Evolutionary conservation across 2,888 invertebrate species (phyloP), one percentile per base, ranked within the genome.

Genomic region (Drymonia ruficornis): DNA sequence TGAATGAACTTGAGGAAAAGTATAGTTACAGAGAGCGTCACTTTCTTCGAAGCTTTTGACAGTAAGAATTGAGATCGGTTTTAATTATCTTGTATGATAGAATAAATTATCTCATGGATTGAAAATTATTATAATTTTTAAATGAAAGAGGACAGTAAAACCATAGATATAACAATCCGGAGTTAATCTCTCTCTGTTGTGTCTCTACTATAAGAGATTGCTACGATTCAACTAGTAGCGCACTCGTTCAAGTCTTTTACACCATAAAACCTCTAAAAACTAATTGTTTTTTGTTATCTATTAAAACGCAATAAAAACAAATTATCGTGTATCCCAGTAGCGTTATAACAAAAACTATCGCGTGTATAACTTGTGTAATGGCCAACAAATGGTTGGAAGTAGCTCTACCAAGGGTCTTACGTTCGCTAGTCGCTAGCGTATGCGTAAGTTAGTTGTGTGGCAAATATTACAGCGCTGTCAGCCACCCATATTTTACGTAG

Each of bases 311-410:
- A 18, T 44, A n/a, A 44, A n/a, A 44, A 23, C 16, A 13, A 44
- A 44, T 23, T 8, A 13, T 13, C 8, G 12, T n/a, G 23, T 56
- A 52, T 44, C 52, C 59, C 61, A 69, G 69, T 65, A 58, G 55
- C 49, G 57, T 55, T 59, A 67, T 70, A 71, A 67, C 66, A 61
- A 61, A 80, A 70, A 76, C 70, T 66, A 74, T 74, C 61, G 68
- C 67, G 59, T 63, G 64, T 42, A 49, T 57, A 60, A 53, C 58
- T 52, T 34, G 61, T 56, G 59, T 69, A 66, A 71, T 65, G 58
- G 49, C 55, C 65, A 59, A 59, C 56, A 68, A 55, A 36, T 19
- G 56, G 29, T 50, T 38, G 31, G 55, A 67, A 74, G 59, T 72
- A 64, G 61, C 50, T 23, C 23, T 23, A 23, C 23, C 23, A 23